A percentile compares a stretch with the other conserved stretches of the same genome.
Evolutionary conservation across 2,888 invertebrate genomes (phyloP).

Genomic region (Pristionchus maxplancki): DNA sequence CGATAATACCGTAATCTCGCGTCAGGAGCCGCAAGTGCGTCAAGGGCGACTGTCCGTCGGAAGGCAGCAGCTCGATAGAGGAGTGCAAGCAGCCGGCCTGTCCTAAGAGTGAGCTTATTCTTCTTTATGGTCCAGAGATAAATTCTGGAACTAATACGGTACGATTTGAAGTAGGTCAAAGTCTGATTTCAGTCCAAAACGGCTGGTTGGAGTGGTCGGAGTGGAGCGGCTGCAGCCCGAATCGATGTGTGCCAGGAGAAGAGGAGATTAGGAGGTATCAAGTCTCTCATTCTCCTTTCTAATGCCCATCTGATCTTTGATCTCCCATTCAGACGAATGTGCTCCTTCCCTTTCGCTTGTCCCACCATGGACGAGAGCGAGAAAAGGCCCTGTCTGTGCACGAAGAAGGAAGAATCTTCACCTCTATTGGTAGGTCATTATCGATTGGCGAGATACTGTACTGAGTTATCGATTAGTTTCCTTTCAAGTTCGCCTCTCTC

Average conservation of each 20-base stretch:
- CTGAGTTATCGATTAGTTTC: background rate
- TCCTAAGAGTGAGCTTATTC: constrained; percentile 24
- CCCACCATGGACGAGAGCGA: constrained; percentile 46
- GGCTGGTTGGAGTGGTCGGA: constrained; percentile 75
- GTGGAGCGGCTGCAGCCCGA: constrained; percentile 72
- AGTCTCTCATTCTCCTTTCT: background rate
- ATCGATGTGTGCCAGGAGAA: constrained; percentile 66
- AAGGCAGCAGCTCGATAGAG: background rate
- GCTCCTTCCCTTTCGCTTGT: constrained; percentile 52
- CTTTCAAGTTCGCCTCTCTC: constrained; percentile 12
- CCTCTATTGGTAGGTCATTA: constrained; percentile 10
- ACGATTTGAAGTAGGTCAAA: background rate
- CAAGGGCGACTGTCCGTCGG: constrained; percentile 46
- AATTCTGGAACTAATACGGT: background rate
- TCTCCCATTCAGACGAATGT: constrained; percentile 9
- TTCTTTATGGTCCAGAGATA: no score
- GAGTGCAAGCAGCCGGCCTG: constrained; percentile 4
- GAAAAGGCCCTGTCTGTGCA: constrained; percentile 32
- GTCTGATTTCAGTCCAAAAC: background rate
- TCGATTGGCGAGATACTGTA: background rate
- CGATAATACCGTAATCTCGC: background rate
- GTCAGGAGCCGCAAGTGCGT: constrained; percentile 24
- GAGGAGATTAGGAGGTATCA: constrained; percentile 30
- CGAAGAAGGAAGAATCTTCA: background rate
- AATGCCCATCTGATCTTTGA: background rate